Base-by-base conservation (phyloP, 2,888 invertebrate genomes). In the Heteromurus nitidus region DNA sequence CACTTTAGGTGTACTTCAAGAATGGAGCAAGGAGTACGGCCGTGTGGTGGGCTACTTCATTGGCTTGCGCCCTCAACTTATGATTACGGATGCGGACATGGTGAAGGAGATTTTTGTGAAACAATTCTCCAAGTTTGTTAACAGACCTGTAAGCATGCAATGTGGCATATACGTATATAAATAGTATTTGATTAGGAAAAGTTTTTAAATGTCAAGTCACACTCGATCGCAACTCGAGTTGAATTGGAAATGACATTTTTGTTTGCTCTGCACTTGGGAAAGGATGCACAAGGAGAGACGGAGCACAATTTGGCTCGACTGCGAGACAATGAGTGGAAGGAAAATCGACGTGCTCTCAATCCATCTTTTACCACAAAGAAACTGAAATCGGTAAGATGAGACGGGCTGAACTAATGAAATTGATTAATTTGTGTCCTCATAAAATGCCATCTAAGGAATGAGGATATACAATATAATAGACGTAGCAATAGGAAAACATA, bases 81-180 rank as follows among this genome's bases (percentile, higher is more conserved):
- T 85, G 70, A 85, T 87, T 18, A 85, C 85, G 0, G 87, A 87
- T 75, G 87, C 82, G 0, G 86, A 87, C 68, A 86, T 87, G 58
- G 85, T 87, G 42, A 87, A 85, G 64, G 87, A 86, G 76, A 84
- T 87, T 55, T 87, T 86, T 77, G 80, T 86, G 24, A 85, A 85
- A 62, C 87, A 87, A 67, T 86, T 87, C 67, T 86, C 87, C 22
- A 87, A 87, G 50, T 87, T 87, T 79, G 84, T 87, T 24, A 86
- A 85, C 70, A 80, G 87, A 73, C 87, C 86, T 16, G 86, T 87
- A 83, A 73, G 85, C 7, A n/a, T n/a, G n/a, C n/a, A n/a, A n/a
- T n/a, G n/a, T n/a, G n/a, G n/a, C n/a, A n/a, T n/a, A n/a, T n/a
- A n/a, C n/a, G n/a, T n/a, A n/a, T n/a, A n/a, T n/a, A n/a, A n/a